These are phyloP conservation scores for Hyperopisus bebe DNA, from an alignment of 2,113 vertebrate genomes.

Conservation along the genomic window DNA sequence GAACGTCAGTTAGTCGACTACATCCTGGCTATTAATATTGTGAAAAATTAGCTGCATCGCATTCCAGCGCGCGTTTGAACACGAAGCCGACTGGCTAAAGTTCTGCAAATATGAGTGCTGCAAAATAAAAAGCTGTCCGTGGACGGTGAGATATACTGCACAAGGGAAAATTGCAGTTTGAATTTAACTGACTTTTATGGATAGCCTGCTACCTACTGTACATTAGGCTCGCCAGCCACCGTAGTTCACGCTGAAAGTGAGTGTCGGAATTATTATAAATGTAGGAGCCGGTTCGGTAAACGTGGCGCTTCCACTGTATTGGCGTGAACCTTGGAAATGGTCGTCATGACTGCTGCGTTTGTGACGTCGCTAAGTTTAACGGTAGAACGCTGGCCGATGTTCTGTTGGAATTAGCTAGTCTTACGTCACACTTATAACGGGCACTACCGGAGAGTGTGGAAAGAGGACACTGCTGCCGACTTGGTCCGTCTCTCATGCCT, in stretches of 20 bases:
- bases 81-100: slow-evolving; percentile 6
- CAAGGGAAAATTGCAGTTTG: not conserved
- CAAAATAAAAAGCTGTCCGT: slow-evolving; percentile 5
- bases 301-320: not conserved
- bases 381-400: not conserved
- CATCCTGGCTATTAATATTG: slow-evolving; percentile 16
- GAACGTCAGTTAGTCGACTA: not conserved
- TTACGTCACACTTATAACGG: slow-evolving; percentile 19
- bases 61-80: slow-evolving; percentile 11
- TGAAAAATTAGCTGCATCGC: slow-evolving; percentile 11
- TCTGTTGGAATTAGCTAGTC: slow-evolving; percentile 12
- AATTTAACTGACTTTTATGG: not conserved
- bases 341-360: not conserved
- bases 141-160: not conserved
- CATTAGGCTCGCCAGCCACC: not conserved
- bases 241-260: not conserved
- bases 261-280: not conserved
- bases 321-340: not conserved
- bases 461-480: not conserved
- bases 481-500: not conserved
- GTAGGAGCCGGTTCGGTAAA: not conserved
- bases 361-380: slow-evolving; percentile 2
- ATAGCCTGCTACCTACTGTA: not conserved
- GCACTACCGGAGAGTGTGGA: slow-evolving; percentile 4
- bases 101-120: not conserved